A percentile compares a stretch with the other conserved stretches of the same genome.
Evolutionary conservation across 2,113 vertebrate genomes (phyloP).

Genomic region (Erythrocercus mccallii): DNA sequence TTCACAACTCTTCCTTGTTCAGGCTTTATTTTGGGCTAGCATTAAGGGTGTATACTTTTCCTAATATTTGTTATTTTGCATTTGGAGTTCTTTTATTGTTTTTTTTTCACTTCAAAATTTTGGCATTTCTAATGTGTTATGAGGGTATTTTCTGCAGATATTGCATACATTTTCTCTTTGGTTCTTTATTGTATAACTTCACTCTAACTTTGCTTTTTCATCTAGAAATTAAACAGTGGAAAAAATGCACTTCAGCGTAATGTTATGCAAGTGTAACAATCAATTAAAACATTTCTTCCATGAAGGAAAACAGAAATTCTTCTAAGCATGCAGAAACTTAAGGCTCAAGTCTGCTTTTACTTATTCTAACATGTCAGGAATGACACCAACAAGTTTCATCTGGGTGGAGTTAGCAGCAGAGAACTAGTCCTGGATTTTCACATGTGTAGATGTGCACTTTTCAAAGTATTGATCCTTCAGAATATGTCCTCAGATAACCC

Average conservation of each 20-base stretch:
- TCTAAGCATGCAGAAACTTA: neutral
- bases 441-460: neutral
- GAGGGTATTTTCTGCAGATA: neutral
- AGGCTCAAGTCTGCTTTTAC: constrained; percentile 5
- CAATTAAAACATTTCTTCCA: neutral
- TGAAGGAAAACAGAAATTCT: neutral
- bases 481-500: neutral
- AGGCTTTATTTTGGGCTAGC: neutral
- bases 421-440: neutral
- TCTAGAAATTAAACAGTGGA: neutral
- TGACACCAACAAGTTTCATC: neutral
- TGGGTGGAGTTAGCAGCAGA: neutral
- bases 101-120: neutral
- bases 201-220: neutral
- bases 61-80: neutral
- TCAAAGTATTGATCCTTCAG: neutral
- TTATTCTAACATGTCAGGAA: neutral
- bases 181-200: neutral
- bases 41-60: neutral
- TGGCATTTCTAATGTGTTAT: neutral
- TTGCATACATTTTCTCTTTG: neutral
- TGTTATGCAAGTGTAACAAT: neutral
- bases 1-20: neutral
- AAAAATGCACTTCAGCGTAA: neutral
- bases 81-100: neutral